phyloP scores from a whole-genome alignment of 1,140 invertebrate genomes.

The Melitaea cinxia region DNA sequence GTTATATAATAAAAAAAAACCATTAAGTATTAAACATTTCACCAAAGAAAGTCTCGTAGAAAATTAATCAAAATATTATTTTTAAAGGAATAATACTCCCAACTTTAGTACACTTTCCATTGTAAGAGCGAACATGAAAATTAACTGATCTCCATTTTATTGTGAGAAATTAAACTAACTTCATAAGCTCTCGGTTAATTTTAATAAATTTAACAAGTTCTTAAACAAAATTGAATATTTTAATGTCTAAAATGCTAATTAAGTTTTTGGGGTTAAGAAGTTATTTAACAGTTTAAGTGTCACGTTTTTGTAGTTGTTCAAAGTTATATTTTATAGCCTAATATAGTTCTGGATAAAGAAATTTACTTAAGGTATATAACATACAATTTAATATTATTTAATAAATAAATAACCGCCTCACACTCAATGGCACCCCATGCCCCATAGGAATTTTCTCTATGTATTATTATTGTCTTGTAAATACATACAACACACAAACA shows the following conservation, averaged over 20 bases:
- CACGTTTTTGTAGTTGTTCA: too few species aligned
- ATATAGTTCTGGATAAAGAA: too few species aligned
- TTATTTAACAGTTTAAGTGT: too few species aligned
- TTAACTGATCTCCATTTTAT: conserved; percentile 2
- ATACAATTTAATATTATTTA: too few species aligned
- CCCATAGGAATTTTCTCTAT: too few species aligned
- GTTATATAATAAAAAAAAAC: not conserved
- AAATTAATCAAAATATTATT: conserved; percentile 10
- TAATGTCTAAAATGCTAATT: not conserved
- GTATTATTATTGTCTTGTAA: too few species aligned
- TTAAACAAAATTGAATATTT: not conserved
- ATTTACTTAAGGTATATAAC: too few species aligned
- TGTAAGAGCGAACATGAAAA: not conserved
- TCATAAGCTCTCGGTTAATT: conserved; percentile 2
- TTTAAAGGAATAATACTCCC: not conserved
- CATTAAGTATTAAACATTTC: not conserved
- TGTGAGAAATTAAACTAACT: not conserved
- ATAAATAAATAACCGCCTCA: too few species aligned
- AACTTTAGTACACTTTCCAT: not conserved
- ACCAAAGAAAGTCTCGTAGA: not conserved
- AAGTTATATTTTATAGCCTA: too few species aligned
- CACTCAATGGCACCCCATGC: too few species aligned
- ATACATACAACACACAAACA: too few species aligned
- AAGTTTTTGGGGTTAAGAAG: too few species aligned
- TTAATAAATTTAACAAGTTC: not conserved